These are phyloP conservation scores for Gymnocheta viridis DNA, from an alignment of 2,888 invertebrate genomes.

Conservation along the genomic window DNA sequence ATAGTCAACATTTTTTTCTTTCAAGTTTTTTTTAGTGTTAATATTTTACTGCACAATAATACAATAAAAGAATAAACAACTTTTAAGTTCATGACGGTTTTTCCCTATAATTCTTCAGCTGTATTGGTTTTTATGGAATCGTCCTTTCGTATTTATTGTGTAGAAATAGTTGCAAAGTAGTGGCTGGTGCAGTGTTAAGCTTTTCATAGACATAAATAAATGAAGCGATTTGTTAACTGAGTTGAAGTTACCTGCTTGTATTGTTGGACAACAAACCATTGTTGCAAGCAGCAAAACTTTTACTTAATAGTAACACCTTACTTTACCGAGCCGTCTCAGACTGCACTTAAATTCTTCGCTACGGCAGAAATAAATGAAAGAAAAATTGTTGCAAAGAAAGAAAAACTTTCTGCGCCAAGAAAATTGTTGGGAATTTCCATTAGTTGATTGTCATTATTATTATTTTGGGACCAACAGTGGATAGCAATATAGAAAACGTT, in stretches of 20 bases:
- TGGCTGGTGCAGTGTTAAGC: conserved; percentile 51
- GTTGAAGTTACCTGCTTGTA: conserved; percentile 62
- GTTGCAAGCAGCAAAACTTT: conserved; percentile 57
- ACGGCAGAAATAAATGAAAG: not conserved
- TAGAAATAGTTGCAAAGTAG: conserved; percentile 27
- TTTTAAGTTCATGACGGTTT: conserved; percentile 24
- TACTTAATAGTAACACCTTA: conserved; percentile 55
- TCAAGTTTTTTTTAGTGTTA: no score
- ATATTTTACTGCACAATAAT: conserved; percentile 6
- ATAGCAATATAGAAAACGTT: not conserved
- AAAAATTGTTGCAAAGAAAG: not conserved
- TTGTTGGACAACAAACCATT: conserved; percentile 69
- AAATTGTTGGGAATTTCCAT: conserved; percentile 68
- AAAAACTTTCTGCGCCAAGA: conserved; percentile 61
- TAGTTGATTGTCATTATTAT: conserved; percentile 67
- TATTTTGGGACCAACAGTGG: conserved; percentile 37
- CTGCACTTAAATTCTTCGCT: conserved; percentile 1
- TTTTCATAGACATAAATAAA: conserved; percentile 65
- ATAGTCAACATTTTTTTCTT: conserved; percentile 21
- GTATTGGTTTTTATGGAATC: conserved; percentile 14
- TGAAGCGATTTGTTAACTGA: conserved; percentile 67
- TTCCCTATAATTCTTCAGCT: conserved; percentile 37
- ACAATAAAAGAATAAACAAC: conserved; percentile 6
- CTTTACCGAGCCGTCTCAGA: conserved; percentile 1
- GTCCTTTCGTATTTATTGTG: not conserved